Base-by-base conservation (phyloP, 2,113 vertebrate species). In the Hiodon alosoides region DNA sequence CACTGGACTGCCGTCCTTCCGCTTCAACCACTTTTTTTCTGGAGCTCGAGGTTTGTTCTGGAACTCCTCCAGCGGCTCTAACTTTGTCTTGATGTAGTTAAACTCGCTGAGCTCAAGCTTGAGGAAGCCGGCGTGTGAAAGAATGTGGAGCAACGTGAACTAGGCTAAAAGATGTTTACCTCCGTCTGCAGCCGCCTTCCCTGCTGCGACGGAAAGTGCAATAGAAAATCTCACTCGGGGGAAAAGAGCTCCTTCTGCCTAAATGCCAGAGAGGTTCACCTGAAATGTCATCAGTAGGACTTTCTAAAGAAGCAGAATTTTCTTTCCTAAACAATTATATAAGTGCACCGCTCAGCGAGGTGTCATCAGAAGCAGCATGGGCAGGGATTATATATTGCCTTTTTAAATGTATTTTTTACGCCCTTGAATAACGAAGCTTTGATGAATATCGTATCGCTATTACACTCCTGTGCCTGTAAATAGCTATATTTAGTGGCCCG, bases 291-390 rank as follows among this genome's bases (percentile, higher is more conserved):
- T 31, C 61, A 7, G 61, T 64, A 31, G 7, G 7, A 7, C 1
- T 64, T 64, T 64, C 16, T 7, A 64, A 4, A 31, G 31, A 17
- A 16, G 5, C 7, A n/a, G 66, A 69, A 53, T 77, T 55, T 71
- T 14, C 48, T 54, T 61, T 53, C 2, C 48, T 72, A n/a, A 16
- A 61, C 50, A 72, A 7, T 50, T 17, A n/a, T 72, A 7, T 58
- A 57, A 14, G 61, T 52, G 47, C 62, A 46, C 71, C 59, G 4
- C 51, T 72, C 71, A 62, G 48, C 62, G 48, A 61, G 48, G 59
- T 62, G 48, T 72, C 47, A 72, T 8, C 71, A 50, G 53, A 47
- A 72, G 58, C 71, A 51, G 47, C 47, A 16, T 71, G 52, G 31
- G 31, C 31, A 31, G 50, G 13, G 48, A 50, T 72, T 60, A 46